Conservation (phyloP, 1,140 invertebrate genomes). For the Philotrypesis tridentata region DNA sequence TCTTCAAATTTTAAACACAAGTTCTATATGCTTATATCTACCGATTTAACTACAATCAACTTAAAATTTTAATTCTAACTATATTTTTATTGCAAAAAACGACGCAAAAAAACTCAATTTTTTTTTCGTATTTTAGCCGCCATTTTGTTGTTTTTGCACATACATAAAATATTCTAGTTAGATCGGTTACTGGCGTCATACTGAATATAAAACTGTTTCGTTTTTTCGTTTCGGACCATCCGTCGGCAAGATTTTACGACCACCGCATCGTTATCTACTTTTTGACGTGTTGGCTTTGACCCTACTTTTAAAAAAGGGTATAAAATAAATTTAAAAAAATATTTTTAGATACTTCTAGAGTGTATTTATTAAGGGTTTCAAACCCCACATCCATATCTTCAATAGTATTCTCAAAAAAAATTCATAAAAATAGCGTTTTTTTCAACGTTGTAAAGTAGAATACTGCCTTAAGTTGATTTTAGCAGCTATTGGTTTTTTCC, state of each 20-base stretch:
- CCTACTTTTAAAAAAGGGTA: conserved; percentile 24
- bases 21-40: too few species aligned
- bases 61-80: conserved; percentile 40
- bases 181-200: conserved; percentile 43
- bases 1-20: too few species aligned
- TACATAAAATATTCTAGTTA: conserved; percentile 46
- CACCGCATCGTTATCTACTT: conserved; percentile 27
- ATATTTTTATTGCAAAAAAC: conserved; percentile 44
- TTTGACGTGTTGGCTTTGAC: conserved; percentile 26
- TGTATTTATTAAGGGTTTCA: conserved; percentile 15
- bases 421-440: conserved; percentile 6
- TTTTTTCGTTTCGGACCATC: conserved; percentile 32
- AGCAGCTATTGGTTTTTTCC: too few species aligned
- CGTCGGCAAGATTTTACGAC: conserved; percentile 34
- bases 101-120: conserved; percentile 35
- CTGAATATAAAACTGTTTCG: conserved; percentile 36
- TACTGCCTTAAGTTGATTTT: not conserved
- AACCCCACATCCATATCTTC: conserved; percentile 31
- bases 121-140: conserved; percentile 41
- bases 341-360: conserved; percentile 24
- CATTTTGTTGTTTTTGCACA: conserved; percentile 45
- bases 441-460: not conserved
- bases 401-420: conserved; percentile 33
- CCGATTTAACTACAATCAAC: too few species aligned
- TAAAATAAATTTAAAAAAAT: conserved; percentile 11